These are phyloP conservation scores for Amazona vittata DNA, from an alignment of 2,113 vertebrate species.

Conservation along the genomic window DNA sequence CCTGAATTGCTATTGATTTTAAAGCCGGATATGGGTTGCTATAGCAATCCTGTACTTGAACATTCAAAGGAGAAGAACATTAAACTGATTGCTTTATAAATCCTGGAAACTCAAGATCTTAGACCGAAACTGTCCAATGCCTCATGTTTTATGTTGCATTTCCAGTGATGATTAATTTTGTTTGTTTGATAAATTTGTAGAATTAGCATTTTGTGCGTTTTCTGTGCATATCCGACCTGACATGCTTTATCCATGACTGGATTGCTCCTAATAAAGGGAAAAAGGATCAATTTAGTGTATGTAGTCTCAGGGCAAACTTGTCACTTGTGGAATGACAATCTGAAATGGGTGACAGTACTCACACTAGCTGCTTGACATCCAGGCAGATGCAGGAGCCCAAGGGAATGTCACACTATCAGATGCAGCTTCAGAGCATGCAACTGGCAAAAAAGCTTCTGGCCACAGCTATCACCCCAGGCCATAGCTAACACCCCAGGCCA, in stretches of 20 bases:
- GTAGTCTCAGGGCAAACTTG: slow-evolving; percentile 55
- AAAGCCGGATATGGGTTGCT: slow-evolving; percentile 7
- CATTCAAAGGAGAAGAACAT: background rate
- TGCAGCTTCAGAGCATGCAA: slow-evolving; percentile 59
- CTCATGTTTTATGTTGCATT: background rate
- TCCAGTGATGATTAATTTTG: background rate
- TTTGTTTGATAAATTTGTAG: background rate
- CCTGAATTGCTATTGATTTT: slow-evolving; percentile 58
- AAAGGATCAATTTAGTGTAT: slow-evolving; percentile 35
- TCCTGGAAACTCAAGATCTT: background rate
- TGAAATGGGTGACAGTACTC: slow-evolving; percentile 58
- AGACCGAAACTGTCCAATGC: background rate
- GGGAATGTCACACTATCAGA: slow-evolving; percentile 76
- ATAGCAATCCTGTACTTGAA: slow-evolving; percentile 24
- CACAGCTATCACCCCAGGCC: slow-evolving; percentile 65
- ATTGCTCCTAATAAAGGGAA: slow-evolving; percentile 46
- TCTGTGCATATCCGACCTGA: background rate
- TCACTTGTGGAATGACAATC: slow-evolving; percentile 55
- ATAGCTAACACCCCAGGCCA: slow-evolving; percentile 73
- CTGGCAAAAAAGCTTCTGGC: slow-evolving; percentile 60
- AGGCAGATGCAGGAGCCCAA: slow-evolving; percentile 73
- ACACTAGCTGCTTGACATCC: slow-evolving; percentile 70
- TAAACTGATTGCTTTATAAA: background rate
- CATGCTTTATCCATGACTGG: background rate
- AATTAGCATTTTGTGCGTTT: background rate